Conservation (phyloP, 2,888 invertebrate species). For the Nephrotoma appendiculata region DNA sequence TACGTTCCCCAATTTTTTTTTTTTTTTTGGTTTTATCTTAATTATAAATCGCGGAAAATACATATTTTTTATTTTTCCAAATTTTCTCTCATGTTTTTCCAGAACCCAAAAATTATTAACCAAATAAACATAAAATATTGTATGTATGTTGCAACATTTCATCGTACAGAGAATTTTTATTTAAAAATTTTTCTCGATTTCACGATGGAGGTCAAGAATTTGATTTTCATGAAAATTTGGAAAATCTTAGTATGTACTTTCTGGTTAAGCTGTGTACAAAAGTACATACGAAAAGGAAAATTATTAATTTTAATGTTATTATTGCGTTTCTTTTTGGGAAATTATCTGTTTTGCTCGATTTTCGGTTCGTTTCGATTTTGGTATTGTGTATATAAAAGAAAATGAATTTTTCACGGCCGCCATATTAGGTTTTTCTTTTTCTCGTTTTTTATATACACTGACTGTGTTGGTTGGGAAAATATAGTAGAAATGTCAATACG, state of each 20-base stretch:
- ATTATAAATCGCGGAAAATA: neutral
- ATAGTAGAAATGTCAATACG: conserved; percentile 2
- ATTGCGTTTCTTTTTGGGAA: neutral
- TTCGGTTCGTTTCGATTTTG: neutral
- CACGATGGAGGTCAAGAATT: neutral
- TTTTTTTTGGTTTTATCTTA: neutral
- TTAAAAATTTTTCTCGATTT: neutral
- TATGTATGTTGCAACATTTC: neutral
- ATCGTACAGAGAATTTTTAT: neutral
- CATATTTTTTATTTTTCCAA: neutral
- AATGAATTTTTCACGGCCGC: conserved; percentile 4
- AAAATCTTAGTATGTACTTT: neutral
- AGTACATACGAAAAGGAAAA: neutral
- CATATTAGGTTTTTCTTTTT: conserved; percentile 1
- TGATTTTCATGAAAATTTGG: neutral
- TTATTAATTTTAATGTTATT: neutral
- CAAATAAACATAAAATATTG: neutral
- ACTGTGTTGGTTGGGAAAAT: conserved; percentile 1
- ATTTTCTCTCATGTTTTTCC: neutral
- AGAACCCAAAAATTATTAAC: neutral
- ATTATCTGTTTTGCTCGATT: neutral
- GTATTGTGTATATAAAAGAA: neutral
- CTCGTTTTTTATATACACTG: neutral
- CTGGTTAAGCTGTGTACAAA: neutral
- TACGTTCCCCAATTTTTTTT: neutral